Evolutionary conservation across 2,888 invertebrate genomes (phyloP).

Genomic region (Augochlorella aurata): DNA sequence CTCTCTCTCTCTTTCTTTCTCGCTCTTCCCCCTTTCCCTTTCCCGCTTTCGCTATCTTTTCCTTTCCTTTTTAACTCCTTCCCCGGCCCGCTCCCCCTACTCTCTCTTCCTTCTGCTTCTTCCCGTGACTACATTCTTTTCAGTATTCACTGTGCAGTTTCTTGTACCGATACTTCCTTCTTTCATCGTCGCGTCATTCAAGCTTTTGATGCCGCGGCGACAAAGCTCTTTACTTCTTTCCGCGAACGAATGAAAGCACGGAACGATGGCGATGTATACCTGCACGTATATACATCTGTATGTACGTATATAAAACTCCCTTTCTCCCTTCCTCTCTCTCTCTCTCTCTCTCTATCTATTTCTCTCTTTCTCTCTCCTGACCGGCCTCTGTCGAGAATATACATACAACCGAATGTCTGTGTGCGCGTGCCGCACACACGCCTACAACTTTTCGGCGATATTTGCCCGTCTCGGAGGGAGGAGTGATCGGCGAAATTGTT

Average conservation of each 20-base stretch:
- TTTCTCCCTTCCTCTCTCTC: not conserved
- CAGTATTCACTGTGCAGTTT: slow-evolving; percentile 76
- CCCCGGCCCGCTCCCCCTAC: slow-evolving; percentile 24
- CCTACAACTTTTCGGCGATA: slow-evolving; percentile 58
- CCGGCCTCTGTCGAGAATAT: slow-evolving; percentile 7
- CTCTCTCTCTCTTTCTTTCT: slow-evolving; percentile 33
- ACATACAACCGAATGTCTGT: slow-evolving; percentile 12
- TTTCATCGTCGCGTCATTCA: slow-evolving; percentile 77
- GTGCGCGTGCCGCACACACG: slow-evolving; percentile 40
- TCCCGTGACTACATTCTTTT: slow-evolving; percentile 73
- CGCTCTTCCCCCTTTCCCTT: slow-evolving; percentile 29
- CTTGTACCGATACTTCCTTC: slow-evolving; percentile 77
- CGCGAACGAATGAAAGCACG: slow-evolving; percentile 74
- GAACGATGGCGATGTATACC: slow-evolving; percentile 70
- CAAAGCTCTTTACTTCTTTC: slow-evolving; percentile 75
- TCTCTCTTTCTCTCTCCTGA: slow-evolving; percentile 28
- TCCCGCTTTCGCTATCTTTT: slow-evolving; percentile 57
- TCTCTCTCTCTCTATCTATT: slow-evolving; percentile 4
- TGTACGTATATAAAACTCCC: slow-evolving; percentile 41
- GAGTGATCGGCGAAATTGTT: slow-evolving; percentile 45
- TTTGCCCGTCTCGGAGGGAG: slow-evolving; percentile 48
- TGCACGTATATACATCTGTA: slow-evolving; percentile 52
- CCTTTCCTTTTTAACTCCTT: slow-evolving; percentile 59
- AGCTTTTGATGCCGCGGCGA: slow-evolving; percentile 76
- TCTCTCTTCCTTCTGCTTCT: slow-evolving; percentile 35